Conservation (phyloP, 2,888 invertebrate species). For the Amaurobius ferox region DNA sequence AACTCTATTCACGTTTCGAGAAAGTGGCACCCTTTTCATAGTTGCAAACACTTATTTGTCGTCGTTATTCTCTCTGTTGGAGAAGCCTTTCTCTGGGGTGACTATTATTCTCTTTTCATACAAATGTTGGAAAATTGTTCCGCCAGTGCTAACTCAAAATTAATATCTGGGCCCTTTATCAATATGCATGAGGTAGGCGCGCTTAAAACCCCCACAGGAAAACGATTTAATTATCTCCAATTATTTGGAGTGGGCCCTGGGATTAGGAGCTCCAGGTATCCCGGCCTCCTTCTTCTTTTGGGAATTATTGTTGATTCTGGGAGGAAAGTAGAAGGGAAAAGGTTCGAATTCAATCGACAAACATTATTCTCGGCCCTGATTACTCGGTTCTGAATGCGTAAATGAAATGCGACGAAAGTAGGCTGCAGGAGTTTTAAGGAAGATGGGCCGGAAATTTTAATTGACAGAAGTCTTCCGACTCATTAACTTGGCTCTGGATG, state of each 20-base stretch:
- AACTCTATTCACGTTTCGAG: conserved; percentile 16
- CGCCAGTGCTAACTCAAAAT: conserved; percentile 69
- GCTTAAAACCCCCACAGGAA: conserved; percentile 69
- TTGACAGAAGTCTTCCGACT: conserved; percentile 56
- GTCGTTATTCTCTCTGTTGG: conserved; percentile 47
- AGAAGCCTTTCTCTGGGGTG: conserved; percentile 52
- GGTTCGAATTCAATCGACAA: conserved; percentile 67
- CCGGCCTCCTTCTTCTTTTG: conserved; percentile 47
- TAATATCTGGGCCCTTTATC: conserved; percentile 71
- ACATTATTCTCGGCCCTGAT: conserved; percentile 69
- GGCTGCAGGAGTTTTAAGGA: conserved; percentile 53
- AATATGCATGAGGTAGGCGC: conserved; percentile 63
- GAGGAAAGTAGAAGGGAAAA: background rate
- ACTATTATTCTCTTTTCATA: conserved; percentile 70
- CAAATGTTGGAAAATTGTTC: conserved; percentile 71
- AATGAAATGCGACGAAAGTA: conserved; percentile 66
- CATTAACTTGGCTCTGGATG: conserved; percentile 27
- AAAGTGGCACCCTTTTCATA: conserved; percentile 36
- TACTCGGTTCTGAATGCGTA: conserved; percentile 66
- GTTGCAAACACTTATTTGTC: conserved; percentile 70
- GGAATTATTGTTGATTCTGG: conserved; percentile 71
- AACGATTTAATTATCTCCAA: conserved; percentile 71
- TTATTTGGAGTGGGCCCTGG: conserved; percentile 70
- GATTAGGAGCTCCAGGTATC: conserved; percentile 58
- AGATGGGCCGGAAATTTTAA: conserved; percentile 56